A percentile compares a stretch with the other conserved stretches of the same genome.
Evolutionary conservation across 2,797 vertebrate genomes (phyloP).

Genomic region (Oreochromis grahami): DNA sequence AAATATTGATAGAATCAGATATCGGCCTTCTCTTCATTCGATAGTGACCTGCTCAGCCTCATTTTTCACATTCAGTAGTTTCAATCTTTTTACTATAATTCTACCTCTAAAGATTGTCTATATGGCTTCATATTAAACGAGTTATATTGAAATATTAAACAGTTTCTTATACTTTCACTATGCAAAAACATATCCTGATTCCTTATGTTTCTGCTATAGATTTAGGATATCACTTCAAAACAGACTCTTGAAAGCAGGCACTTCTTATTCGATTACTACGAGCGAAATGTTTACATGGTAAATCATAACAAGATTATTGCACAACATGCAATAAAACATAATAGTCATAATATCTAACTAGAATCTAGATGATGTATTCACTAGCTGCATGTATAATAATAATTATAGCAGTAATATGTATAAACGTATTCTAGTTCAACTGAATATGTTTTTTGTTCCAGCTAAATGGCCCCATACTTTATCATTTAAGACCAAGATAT

Average conservation of each 20-base stretch:
- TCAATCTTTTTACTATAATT: conserved; percentile 43
- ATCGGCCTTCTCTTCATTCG: background rate
- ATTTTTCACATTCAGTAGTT: conserved; percentile 64
- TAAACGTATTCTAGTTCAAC: background rate
- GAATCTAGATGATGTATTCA: background rate
- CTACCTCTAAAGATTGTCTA: conserved; percentile 59
- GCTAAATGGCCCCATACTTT: conserved; percentile 1
- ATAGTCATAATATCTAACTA: conserved; percentile 3
- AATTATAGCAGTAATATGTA: background rate
- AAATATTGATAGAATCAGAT: background rate
- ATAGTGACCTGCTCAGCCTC: background rate
- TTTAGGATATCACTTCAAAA: conserved; percentile 29
- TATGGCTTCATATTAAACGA: conserved; percentile 62
- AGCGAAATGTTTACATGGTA: conserved; percentile 70
- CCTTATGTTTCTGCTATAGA: background rate
- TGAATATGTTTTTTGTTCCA: background rate
- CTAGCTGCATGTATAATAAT: background rate
- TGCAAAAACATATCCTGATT: background rate
- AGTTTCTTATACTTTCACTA: conserved; percentile 15
- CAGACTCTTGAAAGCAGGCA: conserved; percentile 34
- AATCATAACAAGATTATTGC: conserved; percentile 65
- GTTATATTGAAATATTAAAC: conserved; percentile 40
- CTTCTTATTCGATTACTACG: conserved; percentile 3
- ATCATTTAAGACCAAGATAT: background rate
- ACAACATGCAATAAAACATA: conserved; percentile 57